Evolutionary conservation across 2,888 invertebrate species (phyloP), one percentile per base, ranked within the genome.

Genomic region (Sabellastarte sp.): DNA sequence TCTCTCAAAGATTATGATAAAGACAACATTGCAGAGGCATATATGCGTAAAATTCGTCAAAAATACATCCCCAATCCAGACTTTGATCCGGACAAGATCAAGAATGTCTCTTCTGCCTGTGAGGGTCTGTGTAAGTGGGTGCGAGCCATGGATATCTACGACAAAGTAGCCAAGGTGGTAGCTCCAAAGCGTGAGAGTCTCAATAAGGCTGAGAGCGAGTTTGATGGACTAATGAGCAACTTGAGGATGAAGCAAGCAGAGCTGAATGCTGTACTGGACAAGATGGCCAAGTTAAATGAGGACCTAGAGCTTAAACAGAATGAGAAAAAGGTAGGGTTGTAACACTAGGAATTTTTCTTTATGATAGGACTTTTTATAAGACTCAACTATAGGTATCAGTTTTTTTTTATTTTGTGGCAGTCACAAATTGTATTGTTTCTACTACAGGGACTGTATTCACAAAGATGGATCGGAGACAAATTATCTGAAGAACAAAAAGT

Each of bases 121-220:
- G 83, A 83, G 63, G 83, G 83, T 51, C 71, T 83, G 32, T 83
- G 83, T 69, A 80, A 80, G 67, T 83, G 83, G 83, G 80, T 83
- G 33, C 73, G 76, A 32, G 83, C 83, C 57, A 75, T 83, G 57
- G 80, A 80, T 50, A 78, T 78, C 58, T 83, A 82, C 70, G 83
- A 83, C 60, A 74, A 78, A 61, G 80, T 83, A 1, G 77, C 76
- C 24, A 83, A 83, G 77, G 78, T 82, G n/a, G 81, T 83, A 10
- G 80, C 80, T 4, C 83, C 83, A 0, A 83, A 83, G 70, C 70
- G 73, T 55, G 74, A 76, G 65, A 81, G 79, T 69, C 69, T 83
- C 50, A 69, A 70, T 28, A 69, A 70, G 28, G 83, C 83, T 10
- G 77, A 82, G 65, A 68, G 69, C 1, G 71, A 74, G 24, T 69